Percentiles rank a stretch among this genome's conserved stretches.
phyloP scores from a whole-genome alignment of 2,113 vertebrate genomes.

The Cercocebus atys region DNA sequence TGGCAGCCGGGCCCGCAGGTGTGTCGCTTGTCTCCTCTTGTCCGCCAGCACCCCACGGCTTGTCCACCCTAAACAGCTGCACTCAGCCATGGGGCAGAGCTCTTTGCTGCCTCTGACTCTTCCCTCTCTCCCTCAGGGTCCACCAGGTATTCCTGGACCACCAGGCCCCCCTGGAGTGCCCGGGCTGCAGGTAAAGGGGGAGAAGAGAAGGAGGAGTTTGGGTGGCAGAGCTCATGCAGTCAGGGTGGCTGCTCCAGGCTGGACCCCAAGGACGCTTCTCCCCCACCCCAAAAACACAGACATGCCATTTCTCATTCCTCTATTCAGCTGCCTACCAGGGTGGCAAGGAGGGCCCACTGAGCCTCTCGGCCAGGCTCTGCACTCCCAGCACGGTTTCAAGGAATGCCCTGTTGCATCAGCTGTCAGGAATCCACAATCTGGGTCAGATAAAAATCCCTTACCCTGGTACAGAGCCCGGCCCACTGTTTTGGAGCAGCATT shows the following conservation, averaged over 20 bases:
- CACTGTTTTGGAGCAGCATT: background rate
- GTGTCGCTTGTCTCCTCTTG: constrained; percentile 75
- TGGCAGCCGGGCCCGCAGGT: constrained; percentile 95
- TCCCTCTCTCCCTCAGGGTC: constrained; percentile 86
- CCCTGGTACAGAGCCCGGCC: background rate
- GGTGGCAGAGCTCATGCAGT: background rate
- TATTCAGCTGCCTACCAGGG: background rate
- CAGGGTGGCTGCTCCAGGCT: background rate
- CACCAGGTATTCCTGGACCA: constrained; percentile 92
- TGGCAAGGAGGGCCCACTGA: accelerated
- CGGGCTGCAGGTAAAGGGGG: constrained; percentile 89
- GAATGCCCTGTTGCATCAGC: background rate
- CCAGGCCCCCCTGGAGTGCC: constrained; percentile 89
- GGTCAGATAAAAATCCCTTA: background rate
- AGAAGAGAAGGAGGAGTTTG: background rate
- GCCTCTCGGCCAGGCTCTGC: background rate
- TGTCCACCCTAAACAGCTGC: background rate
- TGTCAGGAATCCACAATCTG: background rate
- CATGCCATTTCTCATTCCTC: background rate
- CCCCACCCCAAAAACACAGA: accelerated
- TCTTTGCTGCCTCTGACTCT: constrained; percentile 12
- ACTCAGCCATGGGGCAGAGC: background rate
- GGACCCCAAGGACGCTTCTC: background rate
- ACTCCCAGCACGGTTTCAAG: background rate
- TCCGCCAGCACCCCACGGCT: background rate